Conservation (phyloP, 2,113 vertebrate species). For the Prietella phreatophila region DNA sequence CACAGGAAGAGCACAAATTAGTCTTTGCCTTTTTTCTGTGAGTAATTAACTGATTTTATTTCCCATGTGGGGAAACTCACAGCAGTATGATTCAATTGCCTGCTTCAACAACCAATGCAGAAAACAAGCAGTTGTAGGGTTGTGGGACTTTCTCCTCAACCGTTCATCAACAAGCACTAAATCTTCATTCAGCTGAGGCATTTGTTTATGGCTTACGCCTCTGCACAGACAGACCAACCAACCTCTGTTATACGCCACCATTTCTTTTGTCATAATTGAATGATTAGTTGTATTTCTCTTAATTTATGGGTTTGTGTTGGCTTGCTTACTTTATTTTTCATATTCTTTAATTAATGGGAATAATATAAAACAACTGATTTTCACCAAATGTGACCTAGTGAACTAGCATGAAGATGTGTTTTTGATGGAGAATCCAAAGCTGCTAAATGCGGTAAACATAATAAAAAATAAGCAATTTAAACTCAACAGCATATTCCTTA, state of each 20-base stretch:
- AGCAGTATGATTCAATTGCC: neutral
- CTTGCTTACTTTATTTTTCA: neutral
- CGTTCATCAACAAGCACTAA: too few species aligned
- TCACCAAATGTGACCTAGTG: too few species aligned
- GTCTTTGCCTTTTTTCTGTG: slow-evolving; percentile 22
- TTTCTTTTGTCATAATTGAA: neutral
- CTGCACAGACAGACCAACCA: neutral
- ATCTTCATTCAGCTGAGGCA: too few species aligned
- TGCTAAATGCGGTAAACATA: neutral
- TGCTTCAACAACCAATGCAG: neutral
- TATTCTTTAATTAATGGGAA: neutral
- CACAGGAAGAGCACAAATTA: slow-evolving; percentile 12
- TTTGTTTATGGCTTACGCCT: too few species aligned
- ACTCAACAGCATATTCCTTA: too few species aligned
- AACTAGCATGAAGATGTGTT: neutral
- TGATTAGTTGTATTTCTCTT: neutral
- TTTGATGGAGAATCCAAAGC: neutral
- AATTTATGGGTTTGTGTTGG: neutral
- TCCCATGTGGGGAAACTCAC: slow-evolving; percentile 24
- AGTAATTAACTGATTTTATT: slow-evolving; percentile 42
- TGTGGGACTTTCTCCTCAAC: neutral
- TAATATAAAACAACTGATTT: neutral
- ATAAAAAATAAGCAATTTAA: neutral
- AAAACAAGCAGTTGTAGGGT: neutral
- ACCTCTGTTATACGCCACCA: neutral